Evolutionary conservation across 2,888 invertebrate genomes (phyloP), one percentile per base, ranked within the genome.

Genomic region (Drosophila melanosoma): DNA sequence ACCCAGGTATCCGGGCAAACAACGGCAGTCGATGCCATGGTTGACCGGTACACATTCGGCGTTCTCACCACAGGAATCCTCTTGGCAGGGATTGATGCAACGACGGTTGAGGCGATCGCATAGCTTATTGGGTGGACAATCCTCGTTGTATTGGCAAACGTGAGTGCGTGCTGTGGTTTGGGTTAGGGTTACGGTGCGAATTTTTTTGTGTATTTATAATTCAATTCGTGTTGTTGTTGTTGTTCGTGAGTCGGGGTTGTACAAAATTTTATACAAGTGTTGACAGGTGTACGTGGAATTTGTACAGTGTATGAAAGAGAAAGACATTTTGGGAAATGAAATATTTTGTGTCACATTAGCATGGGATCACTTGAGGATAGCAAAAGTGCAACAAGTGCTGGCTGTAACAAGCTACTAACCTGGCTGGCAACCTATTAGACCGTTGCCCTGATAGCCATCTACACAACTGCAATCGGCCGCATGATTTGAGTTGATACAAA

Each of bases 141-240:
- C 97, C 94, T 97, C 97, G 90, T 98, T 97, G 93, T 97, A 97
- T 92, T 97, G 97, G 91, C 98, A 98, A 60, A 97, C 95, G 59
- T 85, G 79, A 67, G 88, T 78, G 74, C 77, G 85, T 80, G 83
- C 90, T 86, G 63, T 66, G 48, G 60, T 72, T 79, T 65, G 26
- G 54, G 49, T 69, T 66, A 69, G 38, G 54, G 63, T 81, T 81
- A 74, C 52, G 60, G 82, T 82, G 83, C 79, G 73, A 38, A 33
- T 71, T 79, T 69, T 53, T 79, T 75, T 62, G 83, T 84, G 89
- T 87, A 77, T 85, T 81, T 87, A 83, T 79, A 77, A 60, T 72
- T 77, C 73, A 40, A 42, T 60, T 84, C 68, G 63, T 62, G 65
- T 70, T 68, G 69, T 76, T 74, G 74, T 77, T 71, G 70, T 81